Base-by-base conservation (phyloP, 2,113 vertebrate genomes). In the Urocynchramus pylzowi region DNA sequence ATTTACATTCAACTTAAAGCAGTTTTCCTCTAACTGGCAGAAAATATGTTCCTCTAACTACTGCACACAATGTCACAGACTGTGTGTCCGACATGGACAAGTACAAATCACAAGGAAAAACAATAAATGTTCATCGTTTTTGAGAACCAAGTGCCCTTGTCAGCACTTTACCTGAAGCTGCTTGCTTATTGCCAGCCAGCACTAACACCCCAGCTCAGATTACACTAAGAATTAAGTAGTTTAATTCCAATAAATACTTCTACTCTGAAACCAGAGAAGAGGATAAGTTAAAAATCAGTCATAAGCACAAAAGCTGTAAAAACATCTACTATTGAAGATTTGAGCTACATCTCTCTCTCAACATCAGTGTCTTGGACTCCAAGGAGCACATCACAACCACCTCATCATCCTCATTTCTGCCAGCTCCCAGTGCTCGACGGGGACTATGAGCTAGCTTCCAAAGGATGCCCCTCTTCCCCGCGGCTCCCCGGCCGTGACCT, bases 51-150 rank as follows among this genome's bases (percentile, higher is more conserved):
- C 18, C 47, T 52, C 24, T 52, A 27, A 53, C 33, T 59, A 4
- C 11, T 45, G 47, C 56, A 57, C 19, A 30, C n/a, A 31, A 6
- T 6, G 16, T 8, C 81, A 47, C 1, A 47, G 13, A 11, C 74
- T 4, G 11, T 1, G 24, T 4, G 23, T 15, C 35, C 1, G 0
- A 22, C 31, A 7, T 0, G 1, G 53, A 17, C 45, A 27, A 13
- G 19, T 16, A 31, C 8, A 5, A 39, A 20, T 5, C 69, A 42
- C 3, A 27, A 26, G 16, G 15, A 26, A 54, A 63, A n/a, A 30
- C 10, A 4, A 2, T 27, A 19, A 30, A 16, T 0, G 2, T 26
- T 79, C 8, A 31, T 11, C 7, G 12, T 54, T 68, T 57, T 54
- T 17, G 64, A 59, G 35, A 77, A 20, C 7, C 2, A 67, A 47